phyloP scores from a whole-genome alignment of 2,888 invertebrate genomes.

The Mongoloraphidia duomilia region DNA sequence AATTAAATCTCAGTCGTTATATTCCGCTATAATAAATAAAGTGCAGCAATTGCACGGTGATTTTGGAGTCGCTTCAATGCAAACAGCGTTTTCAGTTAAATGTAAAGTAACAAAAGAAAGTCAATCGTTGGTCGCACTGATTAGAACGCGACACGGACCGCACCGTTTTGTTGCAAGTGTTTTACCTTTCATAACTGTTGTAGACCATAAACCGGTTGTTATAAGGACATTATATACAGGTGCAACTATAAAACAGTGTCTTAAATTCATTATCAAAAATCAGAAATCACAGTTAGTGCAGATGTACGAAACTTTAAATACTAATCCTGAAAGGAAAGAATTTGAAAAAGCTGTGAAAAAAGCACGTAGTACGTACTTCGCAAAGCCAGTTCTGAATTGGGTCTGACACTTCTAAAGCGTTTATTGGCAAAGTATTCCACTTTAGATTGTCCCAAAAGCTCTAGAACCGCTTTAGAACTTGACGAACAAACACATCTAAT shows the following conservation, averaged over 20 bases:
- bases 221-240: constrained; percentile 57
- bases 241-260: constrained; percentile 67
- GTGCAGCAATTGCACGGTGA: constrained; percentile 61
- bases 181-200: constrained; percentile 51
- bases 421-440: no score
- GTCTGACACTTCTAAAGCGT: no score
- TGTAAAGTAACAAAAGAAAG: constrained; percentile 40
- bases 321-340: constrained; percentile 43
- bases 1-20: constrained; percentile 31
- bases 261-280: constrained; percentile 52
- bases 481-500: no score
- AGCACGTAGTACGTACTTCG: background rate
- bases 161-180: constrained; percentile 54
- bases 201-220: constrained; percentile 44
- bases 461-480: no score
- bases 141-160: constrained; percentile 59
- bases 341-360: constrained; percentile 31
- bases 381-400: background rate
- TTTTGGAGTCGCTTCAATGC: constrained; percentile 56
- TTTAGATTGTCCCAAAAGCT: no score
- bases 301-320: constrained; percentile 43
- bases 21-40: constrained; percentile 41
- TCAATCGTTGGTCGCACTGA: constrained; percentile 56
- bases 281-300: constrained; percentile 50
- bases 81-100: constrained; percentile 57